These are phyloP conservation scores for Alligator sinensis DNA, from an alignment of 2,113 vertebrate species.

Conservation along the genomic window DNA sequence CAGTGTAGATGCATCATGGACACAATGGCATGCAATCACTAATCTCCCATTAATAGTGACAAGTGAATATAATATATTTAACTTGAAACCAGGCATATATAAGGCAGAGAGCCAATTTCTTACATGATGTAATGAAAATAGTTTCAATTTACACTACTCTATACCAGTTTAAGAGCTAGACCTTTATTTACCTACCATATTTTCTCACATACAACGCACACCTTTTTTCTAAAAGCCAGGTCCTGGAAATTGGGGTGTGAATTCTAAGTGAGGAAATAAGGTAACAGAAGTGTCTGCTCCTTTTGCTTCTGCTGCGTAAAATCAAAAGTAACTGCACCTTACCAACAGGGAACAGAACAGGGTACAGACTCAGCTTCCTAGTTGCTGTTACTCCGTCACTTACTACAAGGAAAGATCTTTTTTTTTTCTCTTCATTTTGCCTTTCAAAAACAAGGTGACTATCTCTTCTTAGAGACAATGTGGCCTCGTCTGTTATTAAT, in stretches of 20 bases:
- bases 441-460: too few species aligned
- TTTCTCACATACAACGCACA: too few species aligned
- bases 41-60: background rate
- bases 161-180: background rate
- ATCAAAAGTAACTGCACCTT: background rate
- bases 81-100: background rate
- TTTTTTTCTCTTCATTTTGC: too few species aligned
- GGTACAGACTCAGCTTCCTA: too few species aligned
- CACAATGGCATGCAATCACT: background rate
- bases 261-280: background rate
- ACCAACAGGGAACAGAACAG: too few species aligned
- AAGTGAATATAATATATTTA: background rate
- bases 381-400: too few species aligned
- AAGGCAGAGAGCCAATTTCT: background rate
- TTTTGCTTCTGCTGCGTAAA: background rate
- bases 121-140: background rate
- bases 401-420: too few species aligned
- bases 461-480: too few species aligned
- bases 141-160: background rate
- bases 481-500: background rate
- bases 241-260: too few species aligned
- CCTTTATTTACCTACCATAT: too few species aligned
- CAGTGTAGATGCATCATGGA: background rate
- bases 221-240: too few species aligned
- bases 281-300: background rate